Evolutionary conservation across 2,797 vertebrate genomes (phyloP), one percentile per base, ranked within the genome.

Genomic region (Denticeps clupeoides): DNA sequence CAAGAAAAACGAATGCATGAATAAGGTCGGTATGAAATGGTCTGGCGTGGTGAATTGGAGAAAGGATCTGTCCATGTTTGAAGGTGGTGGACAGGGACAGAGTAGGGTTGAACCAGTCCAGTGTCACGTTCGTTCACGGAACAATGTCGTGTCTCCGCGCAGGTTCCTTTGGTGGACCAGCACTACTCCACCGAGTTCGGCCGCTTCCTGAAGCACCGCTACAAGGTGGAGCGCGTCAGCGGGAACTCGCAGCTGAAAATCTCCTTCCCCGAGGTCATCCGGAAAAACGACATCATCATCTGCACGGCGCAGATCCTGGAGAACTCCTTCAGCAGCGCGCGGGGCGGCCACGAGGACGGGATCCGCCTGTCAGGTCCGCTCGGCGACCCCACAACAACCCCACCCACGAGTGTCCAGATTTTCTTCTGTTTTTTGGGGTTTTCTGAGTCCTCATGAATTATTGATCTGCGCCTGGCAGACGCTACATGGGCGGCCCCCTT

Each of bases 251-350:
- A 84, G 60, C 80, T 91, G 53, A 99, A 98, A 79, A 93, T 95
- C 75, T 89, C 91, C 41, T 97, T 98, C 69, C 77, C 87, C 51
- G 77, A 90, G 68, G 84, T 86, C 11, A 78, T 93, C 35, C 78
- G 62, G 68, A 72, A 71, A 11, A 73, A 86, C 55, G 87, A 85
- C 60, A 82, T 98, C 58, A 85, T 99, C 68, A 89, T 99, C 62
- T 88, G 91, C 69, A 98, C 95, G 10, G 94, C 95, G 47, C 89
- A 97, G 72, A 97, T 98, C 43, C 84, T 98, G 55, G 91, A 97
- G 73, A 99, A 98, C 72, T 87, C 78, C 43, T 78, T 99, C 60
- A 69, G 83, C 52, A 80, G 80, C 53, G 69, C 73, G 13, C 69
- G 75, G 18, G 56, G 59, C 4, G 85, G 83, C 45, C 84, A 88